Evolutionary conservation across 1,140 invertebrate genomes (phyloP).

Genomic region (Diorhabda elongata): DNA sequence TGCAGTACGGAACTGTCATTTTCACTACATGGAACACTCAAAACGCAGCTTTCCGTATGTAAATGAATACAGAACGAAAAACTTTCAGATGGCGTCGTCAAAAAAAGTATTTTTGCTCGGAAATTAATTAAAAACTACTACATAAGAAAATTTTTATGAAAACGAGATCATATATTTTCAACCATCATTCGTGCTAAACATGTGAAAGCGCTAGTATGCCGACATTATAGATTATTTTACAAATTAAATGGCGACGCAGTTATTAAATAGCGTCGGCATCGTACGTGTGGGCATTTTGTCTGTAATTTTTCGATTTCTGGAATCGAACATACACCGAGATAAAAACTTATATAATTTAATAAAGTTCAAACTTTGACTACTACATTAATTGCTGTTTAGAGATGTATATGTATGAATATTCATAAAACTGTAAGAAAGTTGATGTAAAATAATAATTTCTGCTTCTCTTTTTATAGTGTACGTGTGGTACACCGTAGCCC

Average conservation of each 20-base stretch:
- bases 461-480: neutral
- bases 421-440: neutral
- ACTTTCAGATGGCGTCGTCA: no score
- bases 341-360: neutral
- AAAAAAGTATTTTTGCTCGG: no score
- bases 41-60: no score
- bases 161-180: neutral
- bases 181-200: neutral
- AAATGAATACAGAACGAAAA: no score
- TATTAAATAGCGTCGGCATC: neutral
- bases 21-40: no score
- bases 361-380: neutral
- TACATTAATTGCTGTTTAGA: neutral
- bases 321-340: neutral
- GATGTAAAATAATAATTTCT: neutral
- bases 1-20: no score
- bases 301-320: neutral
- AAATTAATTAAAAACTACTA: no score
- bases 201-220: neutral
- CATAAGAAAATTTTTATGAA: no score
- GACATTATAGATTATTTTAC: neutral
- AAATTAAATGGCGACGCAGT: neutral
- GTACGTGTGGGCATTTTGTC: neutral
- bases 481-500: conserved; percentile 11
- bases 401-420: no score